These are phyloP conservation scores for Nyctalus aviator DNA, from an alignment of 2,797 vertebrate species.

Conservation along the genomic window DNA sequence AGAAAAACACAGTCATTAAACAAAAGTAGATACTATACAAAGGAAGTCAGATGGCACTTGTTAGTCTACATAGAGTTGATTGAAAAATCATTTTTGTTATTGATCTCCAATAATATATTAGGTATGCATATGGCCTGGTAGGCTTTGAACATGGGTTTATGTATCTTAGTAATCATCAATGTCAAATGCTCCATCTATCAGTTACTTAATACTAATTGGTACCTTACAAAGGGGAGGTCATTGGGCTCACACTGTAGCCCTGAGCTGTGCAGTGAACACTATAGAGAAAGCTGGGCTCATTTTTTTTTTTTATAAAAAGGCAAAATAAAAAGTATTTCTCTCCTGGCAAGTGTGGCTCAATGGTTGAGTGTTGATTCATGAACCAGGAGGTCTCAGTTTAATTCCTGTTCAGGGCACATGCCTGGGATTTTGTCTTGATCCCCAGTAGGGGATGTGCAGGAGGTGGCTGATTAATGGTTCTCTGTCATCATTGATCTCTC, in stretches of 20 bases:
- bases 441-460: no score
- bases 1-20: conserved; percentile 40
- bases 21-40: not conserved
- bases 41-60: conserved; percentile 41
- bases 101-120: not conserved
- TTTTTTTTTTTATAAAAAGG: conserved; percentile 65
- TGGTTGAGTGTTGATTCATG: no score
- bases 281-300: conserved; percentile 37
- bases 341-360: no score
- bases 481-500: no score
- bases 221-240: not conserved
- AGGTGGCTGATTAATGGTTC: no score
- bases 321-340: conserved; percentile 21
- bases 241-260: not conserved
- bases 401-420: no score
- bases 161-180: not conserved
- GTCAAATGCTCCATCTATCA: not conserved
- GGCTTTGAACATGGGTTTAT: not conserved
- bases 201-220: conserved; percentile 12
- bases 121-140: not conserved
- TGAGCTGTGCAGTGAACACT: not conserved
- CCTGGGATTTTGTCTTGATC: no score
- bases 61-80: not conserved
- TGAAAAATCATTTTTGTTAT: not conserved
- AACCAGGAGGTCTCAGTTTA: no score